Percentiles rank a stretch among this genome's conserved stretches.
Evolutionary conservation across 2,888 invertebrate species (phyloP).

Genomic region (Eupithecia tripunctaria): DNA sequence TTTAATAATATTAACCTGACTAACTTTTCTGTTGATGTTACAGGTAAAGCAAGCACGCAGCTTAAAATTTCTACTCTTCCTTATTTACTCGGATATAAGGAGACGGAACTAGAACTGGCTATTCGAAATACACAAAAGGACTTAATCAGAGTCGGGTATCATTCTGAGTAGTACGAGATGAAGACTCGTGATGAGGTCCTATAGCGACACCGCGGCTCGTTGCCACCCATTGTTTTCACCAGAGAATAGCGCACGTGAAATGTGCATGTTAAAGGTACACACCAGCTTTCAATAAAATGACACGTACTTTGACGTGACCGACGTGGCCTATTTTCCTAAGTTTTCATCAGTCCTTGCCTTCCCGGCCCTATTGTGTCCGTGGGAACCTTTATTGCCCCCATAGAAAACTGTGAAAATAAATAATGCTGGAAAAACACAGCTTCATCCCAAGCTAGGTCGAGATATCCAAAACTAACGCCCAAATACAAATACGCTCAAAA

Average conservation of each 20-base stretch:
- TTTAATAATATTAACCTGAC: not conserved
- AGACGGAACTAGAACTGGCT: slow-evolving; percentile 6
- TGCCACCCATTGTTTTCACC: slow-evolving; percentile 18
- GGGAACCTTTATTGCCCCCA: too few species aligned
- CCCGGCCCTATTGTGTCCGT: too few species aligned
- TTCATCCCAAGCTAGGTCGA: too few species aligned
- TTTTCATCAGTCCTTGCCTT: too few species aligned
- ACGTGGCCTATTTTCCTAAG: too few species aligned
- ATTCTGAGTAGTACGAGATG: slow-evolving; percentile 4
- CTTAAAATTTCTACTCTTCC: not conserved
- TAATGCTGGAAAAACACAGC: too few species aligned
- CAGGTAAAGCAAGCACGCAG: not conserved
- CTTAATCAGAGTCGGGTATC: slow-evolving; percentile 17
- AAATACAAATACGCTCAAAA: too few species aligned
- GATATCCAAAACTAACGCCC: too few species aligned
- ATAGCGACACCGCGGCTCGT: slow-evolving; percentile 2
- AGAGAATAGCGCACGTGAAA: slow-evolving; percentile 4
- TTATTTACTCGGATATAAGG: not conserved
- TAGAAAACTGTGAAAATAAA: too few species aligned
- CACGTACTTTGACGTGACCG: not conserved
- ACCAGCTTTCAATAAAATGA: not conserved
- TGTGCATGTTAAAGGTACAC: slow-evolving; percentile 3
- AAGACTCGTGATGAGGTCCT: slow-evolving; percentile 18
- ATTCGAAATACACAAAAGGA: not conserved
- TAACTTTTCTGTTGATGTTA: not conserved